Base-by-base conservation (phyloP, 2,888 invertebrate genomes). In the Tipula helvola region DNA sequence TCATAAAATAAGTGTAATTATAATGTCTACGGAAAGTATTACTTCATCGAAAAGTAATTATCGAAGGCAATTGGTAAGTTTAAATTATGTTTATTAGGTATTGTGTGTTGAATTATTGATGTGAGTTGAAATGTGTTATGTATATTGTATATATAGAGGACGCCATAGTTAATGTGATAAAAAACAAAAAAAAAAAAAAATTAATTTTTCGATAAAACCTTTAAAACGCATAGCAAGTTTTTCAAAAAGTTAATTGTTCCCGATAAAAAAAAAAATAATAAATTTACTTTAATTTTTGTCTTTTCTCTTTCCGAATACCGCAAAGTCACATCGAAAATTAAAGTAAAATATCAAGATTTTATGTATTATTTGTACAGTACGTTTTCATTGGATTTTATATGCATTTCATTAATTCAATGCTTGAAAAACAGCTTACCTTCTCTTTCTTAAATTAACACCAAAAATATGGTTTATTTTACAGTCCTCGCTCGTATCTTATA, bases 41-140 rank as follows among this genome's bases (percentile, higher is more conserved):
- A 91, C 89, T 88, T 88, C 87, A 88, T 88, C 88, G 87, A 89
- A 88, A 88, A 89, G 88, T 88, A 88, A 89, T 86, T 89, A 88
- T 87, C 91, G 91, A 87, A 91, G 91, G 88, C 91, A 91, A 90
- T 90, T 91, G 91, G 91, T 91, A 89, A 90, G 91, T 91, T 28
- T 89, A 28, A 71, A 71, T 71, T 71, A 28, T 71, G 10, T 28
- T 71, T 71, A 71, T 71, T 71, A 71, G 52, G 52, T 52, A 52
- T 52, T 52, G 71, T 57, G 71, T 71, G 28, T 28, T 71, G 71
- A 71, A 71, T 71, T 71, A 71, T 71, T 71, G 28, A 71, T 71
- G 36, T 83, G 42, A 57, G 36, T 83, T 85, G 28, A 85, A n/a
- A 28, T 83, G 18, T 36, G 36, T 84, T 83, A 36, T 16, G 28